phyloP scores from a whole-genome alignment of 2,888 invertebrate species.

The Acrocyrtus sp. region DNA sequence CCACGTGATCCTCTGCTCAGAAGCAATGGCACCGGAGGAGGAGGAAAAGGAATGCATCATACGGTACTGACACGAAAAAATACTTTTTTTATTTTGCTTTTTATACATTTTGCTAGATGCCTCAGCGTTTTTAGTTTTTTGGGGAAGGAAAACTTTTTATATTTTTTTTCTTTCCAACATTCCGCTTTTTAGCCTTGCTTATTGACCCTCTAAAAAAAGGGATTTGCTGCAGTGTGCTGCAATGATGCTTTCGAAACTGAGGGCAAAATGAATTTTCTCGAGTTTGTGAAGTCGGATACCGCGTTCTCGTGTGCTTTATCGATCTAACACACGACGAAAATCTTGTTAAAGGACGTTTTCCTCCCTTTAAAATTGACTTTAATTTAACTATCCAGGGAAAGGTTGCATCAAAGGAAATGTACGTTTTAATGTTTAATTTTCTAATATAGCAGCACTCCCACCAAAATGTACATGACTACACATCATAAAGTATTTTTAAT shows the following conservation, averaged over 20 bases:
- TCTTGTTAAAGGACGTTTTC: too few relatives aligned
- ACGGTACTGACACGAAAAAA: constrained; percentile 12
- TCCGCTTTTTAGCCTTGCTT: too few relatives aligned
- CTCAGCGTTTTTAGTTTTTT: constrained; percentile 1
- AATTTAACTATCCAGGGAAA: too few relatives aligned
- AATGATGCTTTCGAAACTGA: background rate
- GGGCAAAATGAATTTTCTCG: background rate
- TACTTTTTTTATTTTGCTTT: background rate
- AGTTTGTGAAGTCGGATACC: too few relatives aligned
- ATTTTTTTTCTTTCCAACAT: background rate
- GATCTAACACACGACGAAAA: constrained; percentile 1
- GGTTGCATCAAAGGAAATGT: constrained; percentile 16
- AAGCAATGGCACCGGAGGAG: constrained; percentile 5
- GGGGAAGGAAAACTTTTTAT: background rate
- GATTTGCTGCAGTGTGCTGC: background rate
- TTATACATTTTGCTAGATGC: background rate
- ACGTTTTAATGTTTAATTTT: constrained; percentile 20
- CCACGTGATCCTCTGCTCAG: constrained; percentile 19
- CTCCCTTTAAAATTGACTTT: too few relatives aligned
- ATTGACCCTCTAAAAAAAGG: background rate
- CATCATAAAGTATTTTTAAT: background rate
- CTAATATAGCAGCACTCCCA: background rate
- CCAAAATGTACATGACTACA: background rate
- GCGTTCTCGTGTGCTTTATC: constrained; percentile 6
- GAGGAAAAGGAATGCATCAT: constrained; percentile 1